Percentiles rank a stretch among this genome's conserved stretches.
Conservation (phyloP, 2,797 vertebrate genomes). For the Micromesistius poutassou region DNA sequence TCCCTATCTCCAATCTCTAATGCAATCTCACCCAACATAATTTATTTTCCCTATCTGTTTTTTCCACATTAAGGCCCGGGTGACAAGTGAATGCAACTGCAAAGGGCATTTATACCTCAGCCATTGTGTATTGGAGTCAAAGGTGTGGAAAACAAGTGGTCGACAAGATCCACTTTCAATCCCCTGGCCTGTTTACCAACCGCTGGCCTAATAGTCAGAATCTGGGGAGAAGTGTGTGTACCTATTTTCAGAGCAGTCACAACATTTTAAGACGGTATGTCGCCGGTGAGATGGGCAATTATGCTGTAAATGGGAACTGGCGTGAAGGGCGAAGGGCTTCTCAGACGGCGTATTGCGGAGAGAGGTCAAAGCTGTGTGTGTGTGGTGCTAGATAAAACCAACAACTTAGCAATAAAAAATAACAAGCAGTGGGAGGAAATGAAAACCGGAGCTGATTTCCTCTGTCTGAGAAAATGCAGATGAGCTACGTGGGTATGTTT, state of each 20-base stretch:
- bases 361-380: conserved; percentile 35
- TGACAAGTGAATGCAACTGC: conserved; percentile 41
- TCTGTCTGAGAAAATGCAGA: conserved; percentile 67
- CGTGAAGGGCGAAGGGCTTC: conserved; percentile 10
- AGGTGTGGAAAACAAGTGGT: conserved; percentile 33
- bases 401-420: conserved; percentile 39
- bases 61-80: conserved; percentile 44
- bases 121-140: conserved; percentile 49
- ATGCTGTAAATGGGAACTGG: conserved; percentile 2
- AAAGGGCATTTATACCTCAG: conserved; percentile 35
- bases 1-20: conserved; percentile 41
- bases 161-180: conserved; percentile 35
- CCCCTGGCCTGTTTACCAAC: conserved; percentile 18
- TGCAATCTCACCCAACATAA: conserved; percentile 34
- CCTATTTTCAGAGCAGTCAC: conserved; percentile 15
- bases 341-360: conserved; percentile 25
- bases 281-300: conserved; percentile 8
- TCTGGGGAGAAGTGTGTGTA: conserved; percentile 4
- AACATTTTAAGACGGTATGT: background rate
- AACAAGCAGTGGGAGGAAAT: conserved; percentile 39
- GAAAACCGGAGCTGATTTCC: conserved; percentile 45
- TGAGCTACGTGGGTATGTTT: conserved; percentile 64
- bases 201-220: conserved; percentile 12
- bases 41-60: conserved; percentile 44
- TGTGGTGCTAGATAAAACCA: conserved; percentile 21